Base-by-base conservation (phyloP, 2,888 invertebrate species). In the Tetranychus truncatus region DNA sequence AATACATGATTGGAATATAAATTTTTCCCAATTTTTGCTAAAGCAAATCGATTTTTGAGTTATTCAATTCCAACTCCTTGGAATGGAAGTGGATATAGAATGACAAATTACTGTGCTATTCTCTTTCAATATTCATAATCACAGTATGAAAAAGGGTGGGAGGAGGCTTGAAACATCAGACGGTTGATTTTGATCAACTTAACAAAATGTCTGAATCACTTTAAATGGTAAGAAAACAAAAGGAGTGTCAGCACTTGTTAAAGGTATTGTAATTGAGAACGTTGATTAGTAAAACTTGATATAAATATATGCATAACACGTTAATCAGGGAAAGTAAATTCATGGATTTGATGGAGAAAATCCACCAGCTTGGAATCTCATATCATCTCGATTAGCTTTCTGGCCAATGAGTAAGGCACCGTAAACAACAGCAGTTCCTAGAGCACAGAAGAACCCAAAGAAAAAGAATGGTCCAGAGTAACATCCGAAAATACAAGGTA, bases 401-500 rank as follows among this genome's bases (percentile, higher is more conserved):
- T 8, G 65, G 21, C 76, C 76, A 20, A 76, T 34, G 11, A 76
- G 46, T 21, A 77, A 20, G 21, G 73, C 67, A 20, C 75, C 77
- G 46, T 75, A 76, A 44, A 77, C n/a, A 15, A 66, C 77, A 20
- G 77, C 73, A 21, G 77, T 66, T 9, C 67, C 76, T 6, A 73
- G n/a, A 34, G 69, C 45, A 15, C 77, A 77, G 8, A 77, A 46
- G 55, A 77, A 76, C 18, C 75, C 77, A 45, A 77, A 71, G 15
- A 76, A 71, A 65, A 74, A 74, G 20, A 75, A 73, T 24, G 73
- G 72, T 15, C 74, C 76, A 55, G 34, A 34, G 44, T 71, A 71
- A 55, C 77, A 77, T 3, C 77, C 77, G 7, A 75, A 20, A 9
- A 77, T n/a, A 46, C 72, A 76, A 18, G 77, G 77, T 24, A 77